phyloP scores from a whole-genome alignment of 2,888 invertebrate genomes.

The Drosophila prolongata region DNA sequence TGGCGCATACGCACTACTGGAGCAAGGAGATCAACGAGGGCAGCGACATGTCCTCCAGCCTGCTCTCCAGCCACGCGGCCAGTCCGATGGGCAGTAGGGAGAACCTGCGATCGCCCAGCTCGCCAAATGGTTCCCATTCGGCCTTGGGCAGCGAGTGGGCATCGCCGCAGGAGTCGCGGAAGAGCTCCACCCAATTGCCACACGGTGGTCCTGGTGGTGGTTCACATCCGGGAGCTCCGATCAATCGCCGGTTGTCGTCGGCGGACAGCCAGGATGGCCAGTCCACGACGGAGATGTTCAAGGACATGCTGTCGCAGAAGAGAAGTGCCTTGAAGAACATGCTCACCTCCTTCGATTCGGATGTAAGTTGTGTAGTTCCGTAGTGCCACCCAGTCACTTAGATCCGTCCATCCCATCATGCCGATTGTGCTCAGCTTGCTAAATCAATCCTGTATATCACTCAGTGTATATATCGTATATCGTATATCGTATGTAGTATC shows the following conservation, averaged over 20 bases:
- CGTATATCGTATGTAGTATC: slow-evolving; percentile 31
- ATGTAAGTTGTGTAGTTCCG: slow-evolving; percentile 87
- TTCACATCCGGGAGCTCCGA: slow-evolving; percentile 48
- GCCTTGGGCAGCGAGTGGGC: slow-evolving; percentile 85
- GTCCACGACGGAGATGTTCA: slow-evolving; percentile 95
- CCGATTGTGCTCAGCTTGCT: slow-evolving; percentile 9
- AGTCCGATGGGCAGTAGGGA: slow-evolving; percentile 89
- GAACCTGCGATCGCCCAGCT: slow-evolving; percentile 88
- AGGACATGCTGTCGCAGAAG: slow-evolving; percentile 97
- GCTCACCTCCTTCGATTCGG: slow-evolving; percentile 95
- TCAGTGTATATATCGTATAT: slow-evolving; percentile 18
- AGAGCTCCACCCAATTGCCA: slow-evolving; percentile 79
- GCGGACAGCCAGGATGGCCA: slow-evolving; percentile 88
- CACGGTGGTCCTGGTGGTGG: slow-evolving; percentile 1
- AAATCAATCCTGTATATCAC: slow-evolving; percentile 18
- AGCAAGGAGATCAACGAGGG: slow-evolving; percentile 91
- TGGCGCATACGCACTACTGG: slow-evolving; percentile 99
- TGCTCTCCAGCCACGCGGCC: slow-evolving; percentile 83
- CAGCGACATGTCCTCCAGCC: slow-evolving; percentile 84
- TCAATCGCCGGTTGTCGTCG: slow-evolving; percentile 87
- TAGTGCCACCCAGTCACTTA: slow-evolving; percentile 4
- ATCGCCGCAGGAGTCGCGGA: slow-evolving; percentile 88
- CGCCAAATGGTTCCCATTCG: slow-evolving; percentile 84
- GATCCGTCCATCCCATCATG: slow-evolving; percentile 12
- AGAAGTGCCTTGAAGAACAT: slow-evolving; percentile 94